These are phyloP conservation scores for Brachypalpus laphriformis DNA, from an alignment of 2,888 invertebrate genomes.

Conservation along the genomic window DNA sequence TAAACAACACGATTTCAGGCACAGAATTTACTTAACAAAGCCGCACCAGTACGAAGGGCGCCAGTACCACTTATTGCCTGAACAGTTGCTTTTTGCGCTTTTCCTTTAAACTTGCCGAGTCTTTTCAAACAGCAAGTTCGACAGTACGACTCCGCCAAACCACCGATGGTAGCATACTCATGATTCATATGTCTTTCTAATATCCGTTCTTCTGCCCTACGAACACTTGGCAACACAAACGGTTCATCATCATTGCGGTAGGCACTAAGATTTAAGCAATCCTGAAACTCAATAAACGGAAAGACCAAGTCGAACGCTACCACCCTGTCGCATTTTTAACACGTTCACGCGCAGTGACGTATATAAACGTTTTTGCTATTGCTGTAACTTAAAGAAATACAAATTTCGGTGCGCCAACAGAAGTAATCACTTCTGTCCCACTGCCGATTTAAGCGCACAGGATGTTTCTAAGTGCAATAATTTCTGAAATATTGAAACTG, in stretches of 20 bases:
- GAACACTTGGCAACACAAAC: conserved; percentile 94
- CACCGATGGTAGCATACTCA: conserved; percentile 97
- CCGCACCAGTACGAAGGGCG: conserved; percentile 95
- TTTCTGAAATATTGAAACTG: too few relatives aligned
- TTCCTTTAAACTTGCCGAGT: conserved; percentile 87
- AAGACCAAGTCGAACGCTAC: too few relatives aligned
- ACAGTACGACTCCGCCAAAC: conserved; percentile 93
- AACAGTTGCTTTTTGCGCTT: conserved; percentile 89
- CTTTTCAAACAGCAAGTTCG: conserved; percentile 93
- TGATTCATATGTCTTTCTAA: conserved; percentile 90
- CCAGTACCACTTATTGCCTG: conserved; percentile 97
- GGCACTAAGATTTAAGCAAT: too few relatives aligned
- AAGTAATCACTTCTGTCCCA: too few relatives aligned
- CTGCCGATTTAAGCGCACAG: too few relatives aligned
- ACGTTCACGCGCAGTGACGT: too few relatives aligned
- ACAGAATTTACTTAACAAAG: conserved; percentile 92
- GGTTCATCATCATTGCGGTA: conserved; percentile 99
- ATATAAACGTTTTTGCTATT: too few relatives aligned
- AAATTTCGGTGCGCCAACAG: too few relatives aligned
- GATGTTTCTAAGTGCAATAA: too few relatives aligned
- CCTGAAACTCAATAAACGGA: too few relatives aligned
- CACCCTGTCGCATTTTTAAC: too few relatives aligned
- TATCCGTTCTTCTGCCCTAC: conserved; percentile 92
- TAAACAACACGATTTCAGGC: conserved; percentile 92
- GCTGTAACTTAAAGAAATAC: too few relatives aligned